phyloP scores from a whole-genome alignment of 2,888 invertebrate genomes.

The Orthonevra nobilis region DNA sequence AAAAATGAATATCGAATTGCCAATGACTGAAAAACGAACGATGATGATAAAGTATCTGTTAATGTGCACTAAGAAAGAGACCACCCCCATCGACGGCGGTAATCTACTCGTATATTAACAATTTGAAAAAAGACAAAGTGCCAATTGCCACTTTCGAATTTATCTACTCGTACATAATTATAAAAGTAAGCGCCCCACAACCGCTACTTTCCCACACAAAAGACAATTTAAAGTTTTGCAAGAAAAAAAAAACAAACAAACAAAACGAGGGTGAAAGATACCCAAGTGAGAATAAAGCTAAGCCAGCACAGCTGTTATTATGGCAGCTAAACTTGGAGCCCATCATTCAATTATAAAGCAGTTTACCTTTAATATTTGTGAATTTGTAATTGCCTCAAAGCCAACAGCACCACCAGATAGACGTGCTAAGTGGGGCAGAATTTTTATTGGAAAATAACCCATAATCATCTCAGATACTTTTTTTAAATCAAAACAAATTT shows the following conservation, averaged over 20 bases:
- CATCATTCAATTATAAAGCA: slow-evolving; percentile 68
- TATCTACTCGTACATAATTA: not conserved
- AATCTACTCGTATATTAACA: not conserved
- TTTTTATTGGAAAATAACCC: slow-evolving; percentile 67
- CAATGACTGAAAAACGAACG: slow-evolving; percentile 34
- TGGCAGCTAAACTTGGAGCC: slow-evolving; percentile 9
- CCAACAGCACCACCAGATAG: too few species aligned
- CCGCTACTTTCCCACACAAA: slow-evolving; percentile 68
- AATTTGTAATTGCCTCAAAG: slow-evolving; percentile 64
- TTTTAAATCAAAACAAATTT: slow-evolving; percentile 28
- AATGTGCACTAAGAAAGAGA: slow-evolving; percentile 37
- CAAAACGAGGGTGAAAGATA: too few species aligned
- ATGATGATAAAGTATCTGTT: slow-evolving; percentile 67
- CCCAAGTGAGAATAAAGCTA: slow-evolving; percentile 53
- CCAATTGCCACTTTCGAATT: slow-evolving; percentile 56
- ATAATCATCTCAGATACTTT: slow-evolving; percentile 27
- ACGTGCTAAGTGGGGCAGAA: slow-evolving; percentile 46
- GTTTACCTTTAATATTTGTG: slow-evolving; percentile 54
- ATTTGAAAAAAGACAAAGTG: slow-evolving; percentile 31
- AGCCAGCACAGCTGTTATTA: slow-evolving; percentile 14
- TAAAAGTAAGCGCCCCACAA: not conserved
- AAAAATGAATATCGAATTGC: slow-evolving; percentile 50
- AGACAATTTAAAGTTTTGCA: slow-evolving; percentile 64
- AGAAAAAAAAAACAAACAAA: slow-evolving; percentile 56
- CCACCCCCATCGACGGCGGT: slow-evolving; percentile 8